Base-by-base conservation (phyloP, 2,113 vertebrate species). In the Thunnus maccoyii region DNA sequence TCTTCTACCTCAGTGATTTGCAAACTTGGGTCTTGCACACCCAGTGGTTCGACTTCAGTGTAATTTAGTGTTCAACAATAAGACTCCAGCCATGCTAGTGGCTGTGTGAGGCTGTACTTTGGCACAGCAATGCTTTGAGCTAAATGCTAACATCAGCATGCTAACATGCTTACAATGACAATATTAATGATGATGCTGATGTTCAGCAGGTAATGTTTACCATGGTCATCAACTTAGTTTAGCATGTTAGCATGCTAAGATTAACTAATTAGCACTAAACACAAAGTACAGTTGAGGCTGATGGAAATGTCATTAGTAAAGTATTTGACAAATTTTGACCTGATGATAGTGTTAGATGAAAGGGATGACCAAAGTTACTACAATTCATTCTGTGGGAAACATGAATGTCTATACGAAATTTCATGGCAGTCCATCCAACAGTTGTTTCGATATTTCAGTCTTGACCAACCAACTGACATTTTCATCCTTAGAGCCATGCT, bases 1-100 rank as follows among this genome's bases (percentile, higher is more conserved):
- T 81, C 56, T 61, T 80, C 66, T 60, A 56, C 57, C 36, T 71
- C 61, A 56, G 47, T 72, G 61, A 78, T 86, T 81, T 80, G 56
- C 36, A 74, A 70, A 77, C 67, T 8, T 22, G 1, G 8, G 55
- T 25, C 20, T 48, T 13, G 13, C 1, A 4, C 22, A 51, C 76
- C 5, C 67, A 15, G 36, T 68, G 75, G 76, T 73, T 14, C 66
- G 70, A 55, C 41, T 64, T 15, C 2, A 16, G 14, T 71, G 63
- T 57, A 30, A 69, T 70, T 56, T 11, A 51, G 27, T 56, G 44
- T 65, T 71, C 15, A 25, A 15, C 51, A 51, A 10, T 17, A 25
- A 6, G 1, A 46, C 48, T 20, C 7, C 18, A 22, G 22, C 32
- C n/a, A 13, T 11, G 9, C 22, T 12, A 12, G 44, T 17, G 36